Evolutionary conservation across 2,113 vertebrate species (phyloP), one percentile per base, ranked within the genome.

Genomic region (Electrona antarctica): DNA sequence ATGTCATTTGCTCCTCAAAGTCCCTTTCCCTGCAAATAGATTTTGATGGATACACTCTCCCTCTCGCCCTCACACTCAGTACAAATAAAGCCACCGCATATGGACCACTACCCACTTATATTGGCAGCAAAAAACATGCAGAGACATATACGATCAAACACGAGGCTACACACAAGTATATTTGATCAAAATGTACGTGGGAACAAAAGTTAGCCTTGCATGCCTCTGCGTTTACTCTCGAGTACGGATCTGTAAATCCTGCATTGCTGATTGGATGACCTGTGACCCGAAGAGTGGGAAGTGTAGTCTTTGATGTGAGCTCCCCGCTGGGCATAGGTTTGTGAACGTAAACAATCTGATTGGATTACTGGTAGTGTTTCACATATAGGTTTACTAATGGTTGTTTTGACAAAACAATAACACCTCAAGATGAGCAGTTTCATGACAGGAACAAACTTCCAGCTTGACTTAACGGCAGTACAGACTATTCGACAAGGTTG

Each of bases 21-120:
- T 87, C 84, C 66, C 85, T 78, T 58, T 69, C 72, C 81, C 88
- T 88, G 85, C 89, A 87, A 91, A 89, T 87, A 90, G 86, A 91
- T 90, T 90, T 87, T 74, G 82, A 87, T 86, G 87, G 87, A 86
- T 82, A 84, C 74, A 79, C 84, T 88, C 85, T 81, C 72, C 73
- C 71, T 64, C 83, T 78, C 77, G 68, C 78, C 74, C 87, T 87
- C 87, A 78, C 56, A 67, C 72, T 85, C 47, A 78, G 29, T 76
- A 88, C 87, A 90, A 84, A 88, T 85, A 78, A 84, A 70, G 79
- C 82, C 50, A 60, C 50, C 72, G 59, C 78, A 75, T 51, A 81
- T 81, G 70, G 60, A 76, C 72, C 69, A 58, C 77, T 73, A 63
- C 69, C 63, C 75, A 82, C 62, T 78, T 69, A 55, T 67, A 66